A percentile compares a stretch with the other conserved stretches of the same genome.
phyloP scores from a whole-genome alignment of 2,113 vertebrate species.

The Poeciliopsis occidentalis region DNA sequence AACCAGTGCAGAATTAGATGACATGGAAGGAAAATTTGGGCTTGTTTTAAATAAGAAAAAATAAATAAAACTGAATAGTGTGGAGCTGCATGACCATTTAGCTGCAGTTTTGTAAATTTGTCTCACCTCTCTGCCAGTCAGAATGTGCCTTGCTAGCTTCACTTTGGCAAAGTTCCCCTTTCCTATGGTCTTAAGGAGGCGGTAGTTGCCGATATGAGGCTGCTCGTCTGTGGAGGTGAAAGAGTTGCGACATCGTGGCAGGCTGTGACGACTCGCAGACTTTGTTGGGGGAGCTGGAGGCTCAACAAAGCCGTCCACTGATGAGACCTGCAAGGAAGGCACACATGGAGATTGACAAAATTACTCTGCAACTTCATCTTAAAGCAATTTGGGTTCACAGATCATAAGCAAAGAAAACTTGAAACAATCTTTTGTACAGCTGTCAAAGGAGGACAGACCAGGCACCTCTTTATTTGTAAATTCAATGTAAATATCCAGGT shows the following conservation, averaged over 20 bases:
- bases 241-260: slow-evolving; percentile 92
- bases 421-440: too few relatives aligned
- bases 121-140: slow-evolving; percentile 95
- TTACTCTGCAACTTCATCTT: slow-evolving; percentile 3
- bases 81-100: not conserved
- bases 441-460: too few relatives aligned
- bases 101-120: not conserved
- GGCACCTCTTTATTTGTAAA: too few relatives aligned
- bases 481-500: not conserved
- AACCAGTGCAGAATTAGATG: not conserved
- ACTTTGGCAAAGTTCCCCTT: slow-evolving; percentile 98
- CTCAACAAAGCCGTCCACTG: slow-evolving; percentile 91
- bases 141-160: slow-evolving; percentile 91
- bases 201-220: slow-evolving; percentile 93
- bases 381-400: not conserved
- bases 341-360: slow-evolving; percentile 33
- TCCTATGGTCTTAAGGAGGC: slow-evolving; percentile 95
- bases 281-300: slow-evolving; percentile 87
- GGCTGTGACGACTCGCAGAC: slow-evolving; percentile 90
- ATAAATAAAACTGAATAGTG: not conserved
- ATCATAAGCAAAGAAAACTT: not conserved
- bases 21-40: too few relatives aligned
- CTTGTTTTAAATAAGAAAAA: not conserved
- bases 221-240: slow-evolving; percentile 90
- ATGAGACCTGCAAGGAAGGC: slow-evolving; percentile 84